Conservation (phyloP, 2,888 invertebrate genomes). For the Catocala nupta region DNA sequence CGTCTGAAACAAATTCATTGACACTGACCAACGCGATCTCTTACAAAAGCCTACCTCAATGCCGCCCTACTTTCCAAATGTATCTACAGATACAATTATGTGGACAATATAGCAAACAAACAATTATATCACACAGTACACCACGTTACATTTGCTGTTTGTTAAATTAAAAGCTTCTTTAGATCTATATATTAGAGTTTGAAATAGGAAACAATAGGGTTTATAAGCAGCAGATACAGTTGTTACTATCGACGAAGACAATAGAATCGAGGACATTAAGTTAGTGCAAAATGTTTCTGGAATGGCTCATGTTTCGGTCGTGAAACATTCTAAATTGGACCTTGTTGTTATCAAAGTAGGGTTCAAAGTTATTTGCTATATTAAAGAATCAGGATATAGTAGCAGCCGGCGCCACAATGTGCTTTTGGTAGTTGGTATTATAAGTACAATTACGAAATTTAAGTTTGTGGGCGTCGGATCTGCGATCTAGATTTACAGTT, state of each 20-base stretch:
- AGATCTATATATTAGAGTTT: constrained; percentile 53
- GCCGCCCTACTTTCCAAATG: constrained; percentile 84
- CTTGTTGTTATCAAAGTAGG: constrained; percentile 35
- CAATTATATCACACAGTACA: constrained; percentile 68
- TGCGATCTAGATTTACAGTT: constrained; percentile 59
- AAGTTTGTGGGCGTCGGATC: constrained; percentile 62
- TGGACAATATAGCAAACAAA: constrained; percentile 73
- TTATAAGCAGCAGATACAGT: constrained; percentile 27
- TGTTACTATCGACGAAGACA: constrained; percentile 61
- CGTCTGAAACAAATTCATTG: constrained; percentile 80
- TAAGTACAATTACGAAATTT: constrained; percentile 60
- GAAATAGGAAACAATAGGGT: constrained; percentile 44
- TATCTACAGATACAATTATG: constrained; percentile 73
- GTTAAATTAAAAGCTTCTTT: constrained; percentile 35
- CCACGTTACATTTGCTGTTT: constrained; percentile 34
- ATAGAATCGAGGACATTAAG: constrained; percentile 69
- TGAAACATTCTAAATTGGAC: constrained; percentile 30
- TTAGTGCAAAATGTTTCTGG: constrained; percentile 53
- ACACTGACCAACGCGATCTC: constrained; percentile 79
- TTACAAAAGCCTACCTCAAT: constrained; percentile 84
- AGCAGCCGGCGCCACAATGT: constrained; percentile 59
- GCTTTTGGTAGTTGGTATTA: constrained; percentile 60
- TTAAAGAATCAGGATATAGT: constrained; percentile 59
- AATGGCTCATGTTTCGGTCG: constrained; percentile 45
- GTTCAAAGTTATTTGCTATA: constrained; percentile 39